Evolutionary conservation across 2,888 invertebrate genomes (phyloP).

Genomic region (Andrena fulva): DNA sequence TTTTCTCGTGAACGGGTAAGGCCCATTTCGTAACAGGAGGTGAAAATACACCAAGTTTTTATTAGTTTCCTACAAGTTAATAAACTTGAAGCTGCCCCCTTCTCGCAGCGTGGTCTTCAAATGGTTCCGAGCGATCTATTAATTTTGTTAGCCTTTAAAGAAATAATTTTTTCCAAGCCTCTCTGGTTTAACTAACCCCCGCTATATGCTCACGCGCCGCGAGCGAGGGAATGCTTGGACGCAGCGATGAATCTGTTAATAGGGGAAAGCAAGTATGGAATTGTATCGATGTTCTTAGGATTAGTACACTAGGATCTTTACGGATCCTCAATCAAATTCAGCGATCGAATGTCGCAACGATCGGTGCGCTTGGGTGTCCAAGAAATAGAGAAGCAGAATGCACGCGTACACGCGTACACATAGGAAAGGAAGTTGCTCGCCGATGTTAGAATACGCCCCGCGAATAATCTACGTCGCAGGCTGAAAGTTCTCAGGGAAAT

Average conservation of each 20-base stretch:
- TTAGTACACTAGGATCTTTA: constrained; percentile 48
- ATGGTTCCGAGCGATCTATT: no score
- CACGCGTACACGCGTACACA: not conserved
- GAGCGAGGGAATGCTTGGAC: not conserved
- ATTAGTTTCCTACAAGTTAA: no score
- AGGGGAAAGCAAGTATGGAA: constrained; percentile 25
- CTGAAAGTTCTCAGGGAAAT: constrained; percentile 65
- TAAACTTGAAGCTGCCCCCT: no score
- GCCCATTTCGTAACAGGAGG: no score
- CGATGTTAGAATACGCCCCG: constrained; percentile 22
- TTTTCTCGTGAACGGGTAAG: no score
- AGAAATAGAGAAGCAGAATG: constrained; percentile 7
- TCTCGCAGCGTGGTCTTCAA: no score
- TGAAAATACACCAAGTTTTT: no score
- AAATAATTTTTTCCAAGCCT: constrained; percentile 6
- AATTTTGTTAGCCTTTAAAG: not conserved
- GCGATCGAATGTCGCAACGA: constrained; percentile 63
- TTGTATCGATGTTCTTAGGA: constrained; percentile 49
- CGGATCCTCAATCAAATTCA: constrained; percentile 78
- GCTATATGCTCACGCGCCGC: not conserved
- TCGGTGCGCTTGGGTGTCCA: constrained; percentile 41
- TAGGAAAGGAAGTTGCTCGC: constrained; percentile 17
- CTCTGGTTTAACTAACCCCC: not conserved
- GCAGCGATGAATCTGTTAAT: constrained; percentile 1
- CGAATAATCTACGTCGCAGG: constrained; percentile 42